Evolutionary conservation across 2,888 invertebrate species (phyloP).

Genomic region (Pegoplata infirma): DNA sequence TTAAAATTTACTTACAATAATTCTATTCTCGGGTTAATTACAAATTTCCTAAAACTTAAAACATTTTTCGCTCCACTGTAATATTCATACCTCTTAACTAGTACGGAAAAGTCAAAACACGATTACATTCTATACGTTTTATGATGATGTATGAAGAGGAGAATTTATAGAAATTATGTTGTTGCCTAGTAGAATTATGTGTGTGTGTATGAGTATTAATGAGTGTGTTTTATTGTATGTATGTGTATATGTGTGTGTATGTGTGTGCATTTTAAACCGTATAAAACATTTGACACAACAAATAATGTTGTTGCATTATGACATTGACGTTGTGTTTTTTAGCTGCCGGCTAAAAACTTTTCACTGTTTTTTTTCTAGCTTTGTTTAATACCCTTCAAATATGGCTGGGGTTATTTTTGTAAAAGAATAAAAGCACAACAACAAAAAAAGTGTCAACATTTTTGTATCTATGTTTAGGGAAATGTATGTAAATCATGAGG

Average conservation of each 20-base stretch:
- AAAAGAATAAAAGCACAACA: no score
- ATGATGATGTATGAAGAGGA: neutral
- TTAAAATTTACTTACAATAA: no score
- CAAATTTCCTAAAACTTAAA: no score
- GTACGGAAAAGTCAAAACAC: conserved; percentile 42
- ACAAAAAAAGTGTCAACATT: conserved; percentile 26
- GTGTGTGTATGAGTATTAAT: conserved; percentile 6
- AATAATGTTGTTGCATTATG: conserved; percentile 39
- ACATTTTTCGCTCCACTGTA: no score
- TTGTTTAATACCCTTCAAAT: conserved; percentile 36
- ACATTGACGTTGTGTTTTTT: conserved; percentile 51
- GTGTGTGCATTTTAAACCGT: neutral
- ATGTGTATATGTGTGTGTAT: neutral
- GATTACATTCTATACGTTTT: conserved; percentile 29
- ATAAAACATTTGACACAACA: conserved; percentile 37
- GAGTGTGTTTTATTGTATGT: neutral
- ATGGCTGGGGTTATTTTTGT: neutral
- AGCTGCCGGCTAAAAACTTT: conserved; percentile 50
- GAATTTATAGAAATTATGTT: neutral
- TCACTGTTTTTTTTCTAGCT: neutral
- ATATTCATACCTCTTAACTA: conserved; percentile 10
- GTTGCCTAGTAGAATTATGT: neutral
- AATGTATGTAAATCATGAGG: conserved; percentile 4
- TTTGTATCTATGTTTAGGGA: neutral
- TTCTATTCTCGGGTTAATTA: no score